These are phyloP conservation scores for Poeciliopsis prolifica DNA, from an alignment of 2,113 vertebrate genomes.

Conservation along the genomic window DNA sequence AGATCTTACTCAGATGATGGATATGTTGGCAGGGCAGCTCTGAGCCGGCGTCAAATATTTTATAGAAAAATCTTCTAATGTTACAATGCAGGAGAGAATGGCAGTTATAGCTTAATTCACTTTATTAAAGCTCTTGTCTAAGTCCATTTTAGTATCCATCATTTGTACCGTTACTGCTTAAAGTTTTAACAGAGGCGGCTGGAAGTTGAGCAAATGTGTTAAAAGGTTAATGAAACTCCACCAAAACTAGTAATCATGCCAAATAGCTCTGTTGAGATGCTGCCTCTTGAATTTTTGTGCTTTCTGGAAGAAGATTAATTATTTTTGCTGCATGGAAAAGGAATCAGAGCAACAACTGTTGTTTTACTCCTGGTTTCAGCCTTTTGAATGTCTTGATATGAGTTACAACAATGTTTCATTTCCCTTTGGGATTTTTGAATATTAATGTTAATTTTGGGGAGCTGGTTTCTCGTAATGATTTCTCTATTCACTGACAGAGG, in stretches of 20 bases:
- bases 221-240: neutral
- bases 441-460: no score
- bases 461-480: no score
- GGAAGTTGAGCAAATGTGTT: neutral
- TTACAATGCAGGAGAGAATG: neutral
- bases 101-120: neutral
- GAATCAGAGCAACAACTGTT: no score
- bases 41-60: conserved; percentile 6
- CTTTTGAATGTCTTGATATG: neutral
- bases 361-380: no score
- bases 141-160: neutral
- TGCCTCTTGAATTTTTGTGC: neutral
- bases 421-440: no score
- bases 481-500: no score
- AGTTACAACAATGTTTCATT: no score
- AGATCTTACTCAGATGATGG: conserved; percentile 35
- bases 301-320: neutral
- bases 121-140: conserved; percentile 5
- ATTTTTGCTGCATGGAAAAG: neutral
- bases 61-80: conserved; percentile 12
- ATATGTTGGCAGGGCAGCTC: conserved; percentile 21
- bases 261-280: neutral
- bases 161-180: conserved; percentile 5
- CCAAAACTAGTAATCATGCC: neutral
- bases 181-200: neutral